phyloP scores from a whole-genome alignment of 2,113 vertebrate genomes.

The Columba livia region DNA sequence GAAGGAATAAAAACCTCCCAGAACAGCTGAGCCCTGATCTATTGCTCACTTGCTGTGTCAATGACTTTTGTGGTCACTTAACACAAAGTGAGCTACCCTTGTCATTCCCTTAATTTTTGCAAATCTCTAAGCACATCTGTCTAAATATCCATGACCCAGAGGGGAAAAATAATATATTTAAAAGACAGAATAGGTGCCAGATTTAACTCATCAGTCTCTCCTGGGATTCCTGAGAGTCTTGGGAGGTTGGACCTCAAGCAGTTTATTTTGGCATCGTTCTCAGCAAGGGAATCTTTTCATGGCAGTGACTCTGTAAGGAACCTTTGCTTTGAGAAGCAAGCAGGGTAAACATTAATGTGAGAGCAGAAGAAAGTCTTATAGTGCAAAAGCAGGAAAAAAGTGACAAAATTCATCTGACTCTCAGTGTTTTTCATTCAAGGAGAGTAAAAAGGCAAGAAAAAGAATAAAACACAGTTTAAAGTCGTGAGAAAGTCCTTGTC shows the following conservation, averaged over 20 bases:
- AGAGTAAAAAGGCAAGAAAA: neutral
- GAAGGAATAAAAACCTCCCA: neutral
- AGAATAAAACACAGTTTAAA: neutral
- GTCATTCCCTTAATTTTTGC: constrained; percentile 26
- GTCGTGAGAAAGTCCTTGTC: neutral
- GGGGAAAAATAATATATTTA: constrained; percentile 44
- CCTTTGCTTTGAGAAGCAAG: neutral
- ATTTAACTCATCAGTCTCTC: constrained; percentile 61
- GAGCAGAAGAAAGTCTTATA: neutral
- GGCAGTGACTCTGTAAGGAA: neutral
- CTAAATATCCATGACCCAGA: constrained; percentile 58
- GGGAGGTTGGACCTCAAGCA: constrained; percentile 49
- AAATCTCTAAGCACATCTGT: constrained; percentile 47
- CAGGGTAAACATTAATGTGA: neutral
- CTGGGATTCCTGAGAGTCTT: constrained; percentile 51
- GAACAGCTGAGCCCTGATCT: neutral
- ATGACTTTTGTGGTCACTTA: neutral
- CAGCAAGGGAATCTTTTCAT: constrained; percentile 41
- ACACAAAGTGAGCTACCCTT: neutral
- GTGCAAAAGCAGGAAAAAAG: neutral
- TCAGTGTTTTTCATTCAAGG: neutral
- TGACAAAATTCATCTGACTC: neutral
- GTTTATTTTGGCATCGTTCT: constrained; percentile 55
- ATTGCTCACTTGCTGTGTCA: neutral
- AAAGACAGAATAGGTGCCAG: constrained; percentile 34